phyloP scores from a whole-genome alignment of 2,113 vertebrate genomes.

The Macroglossus sobrinus region DNA sequence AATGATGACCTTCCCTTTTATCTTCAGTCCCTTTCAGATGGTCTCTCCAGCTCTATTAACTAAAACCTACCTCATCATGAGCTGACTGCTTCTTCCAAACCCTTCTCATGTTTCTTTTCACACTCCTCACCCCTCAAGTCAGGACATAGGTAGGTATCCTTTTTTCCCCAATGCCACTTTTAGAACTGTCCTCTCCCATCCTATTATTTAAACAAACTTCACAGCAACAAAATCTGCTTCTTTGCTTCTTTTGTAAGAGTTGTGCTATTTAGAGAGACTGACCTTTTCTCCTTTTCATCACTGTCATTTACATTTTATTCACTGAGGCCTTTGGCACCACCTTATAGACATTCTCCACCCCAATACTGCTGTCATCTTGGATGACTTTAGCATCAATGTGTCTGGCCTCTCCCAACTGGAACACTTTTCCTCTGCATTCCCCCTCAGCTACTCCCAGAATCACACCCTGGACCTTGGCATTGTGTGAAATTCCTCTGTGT shows the following conservation, averaged over 20 bases:
- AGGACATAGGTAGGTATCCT: neutral
- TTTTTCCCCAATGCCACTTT: neutral
- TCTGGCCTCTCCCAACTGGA: neutral
- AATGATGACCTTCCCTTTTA: neutral
- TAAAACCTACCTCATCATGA: neutral
- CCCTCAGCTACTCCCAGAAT: neutral
- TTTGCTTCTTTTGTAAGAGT: neutral
- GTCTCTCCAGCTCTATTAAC: neutral
- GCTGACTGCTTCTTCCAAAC: neutral
- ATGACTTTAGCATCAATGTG: neutral
- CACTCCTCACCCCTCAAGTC: neutral
- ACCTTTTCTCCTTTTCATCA: neutral
- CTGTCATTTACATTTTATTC: neutral
- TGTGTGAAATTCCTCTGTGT: neutral
- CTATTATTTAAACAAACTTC: neutral
- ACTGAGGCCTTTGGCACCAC: neutral
- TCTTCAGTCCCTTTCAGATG: neutral
- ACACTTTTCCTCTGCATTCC: neutral
- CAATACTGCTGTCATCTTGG: neutral
- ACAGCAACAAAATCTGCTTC: neutral
- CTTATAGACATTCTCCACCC: neutral
- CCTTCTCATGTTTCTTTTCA: neutral
- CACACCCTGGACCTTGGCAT: neutral
- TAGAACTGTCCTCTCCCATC: neutral
- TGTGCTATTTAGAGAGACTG: neutral